Evolutionary conservation across 2,113 vertebrate species (phyloP), one percentile per base, ranked within the genome.

Genomic region (Aphyosemion australe): DNA sequence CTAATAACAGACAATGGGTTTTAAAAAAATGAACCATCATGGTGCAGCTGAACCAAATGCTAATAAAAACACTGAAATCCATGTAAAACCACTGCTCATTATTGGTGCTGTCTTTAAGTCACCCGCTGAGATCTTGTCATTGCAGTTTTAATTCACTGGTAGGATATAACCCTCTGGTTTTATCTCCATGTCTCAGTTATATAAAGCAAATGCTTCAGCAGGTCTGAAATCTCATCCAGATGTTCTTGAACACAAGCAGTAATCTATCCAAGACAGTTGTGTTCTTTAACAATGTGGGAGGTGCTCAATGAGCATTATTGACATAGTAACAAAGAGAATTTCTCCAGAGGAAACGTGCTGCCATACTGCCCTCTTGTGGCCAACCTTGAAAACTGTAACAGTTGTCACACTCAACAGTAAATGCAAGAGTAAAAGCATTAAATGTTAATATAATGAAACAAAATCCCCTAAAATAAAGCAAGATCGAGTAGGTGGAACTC

Each of bases 321-420:
- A 76, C 43, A 65, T 41, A 61, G 21, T 26, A 47, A 32, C 32
- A 31, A 57, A 39, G 21, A 65, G 21, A 65, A 42, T 54, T 65
- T 37, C 53, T 60, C 16, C 15, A 16, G 26, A 49, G 66, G 47
- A 46, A 74, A n/a, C 31, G 54, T 71, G 63, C 60, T 21, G 26
- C 49, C 55, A 61, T 73, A 84, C 4, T 73, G 65, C 88, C 89
- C 83, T 65, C 91, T 88, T 57, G 80, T 88, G 91, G 89, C 57
- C 49, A 62, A 78, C 62, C 34, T 46, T 76, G 19, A 78, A 42
- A 68, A 74, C 53, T 77, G 47, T 61, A 52, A 72, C 12, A 61
- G 49, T 21, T 51, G 50, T 21, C 41, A 55, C 26, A 49, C 43
- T 54, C 77, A 2, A 49, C 10, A 6, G 16, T 5, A 16, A 46